phyloP scores from a whole-genome alignment of 2,113 vertebrate species.

The Toxostoma redivivum region DNA sequence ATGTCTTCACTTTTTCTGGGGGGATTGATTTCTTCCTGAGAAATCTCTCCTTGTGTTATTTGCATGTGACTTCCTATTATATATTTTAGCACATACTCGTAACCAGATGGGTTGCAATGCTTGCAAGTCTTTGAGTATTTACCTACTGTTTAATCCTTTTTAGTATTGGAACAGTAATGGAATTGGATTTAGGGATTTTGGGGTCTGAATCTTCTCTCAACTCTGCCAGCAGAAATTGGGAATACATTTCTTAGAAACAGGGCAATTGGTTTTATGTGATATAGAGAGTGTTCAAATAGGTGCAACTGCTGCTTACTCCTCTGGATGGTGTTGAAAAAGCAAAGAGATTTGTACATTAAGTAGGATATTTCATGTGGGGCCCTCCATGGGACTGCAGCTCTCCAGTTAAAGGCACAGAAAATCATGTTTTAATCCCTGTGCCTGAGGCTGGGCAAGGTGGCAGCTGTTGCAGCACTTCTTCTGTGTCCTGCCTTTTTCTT shows the following conservation, averaged over 20 bases:
- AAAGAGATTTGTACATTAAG: background rate
- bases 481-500: background rate
- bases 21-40: background rate
- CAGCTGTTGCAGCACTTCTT: background rate
- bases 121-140: background rate
- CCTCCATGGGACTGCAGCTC: background rate
- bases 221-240: background rate
- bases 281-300: background rate
- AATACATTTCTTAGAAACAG: background rate
- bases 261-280: background rate
- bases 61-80: background rate
- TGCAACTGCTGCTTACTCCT: background rate
- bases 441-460: background rate
- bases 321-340: background rate
- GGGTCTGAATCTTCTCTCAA: background rate
- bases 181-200: background rate
- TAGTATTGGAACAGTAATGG: background rate
- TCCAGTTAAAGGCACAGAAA: background rate
- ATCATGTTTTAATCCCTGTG: background rate
- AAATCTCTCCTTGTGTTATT: background rate
- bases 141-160: background rate
- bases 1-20: background rate
- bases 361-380: accelerated
- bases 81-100: background rate
- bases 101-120: background rate